Evolutionary conservation across 1,140 invertebrate species (phyloP), one percentile per base, ranked within the genome.

Genomic region (Nilaparvata lugens): DNA sequence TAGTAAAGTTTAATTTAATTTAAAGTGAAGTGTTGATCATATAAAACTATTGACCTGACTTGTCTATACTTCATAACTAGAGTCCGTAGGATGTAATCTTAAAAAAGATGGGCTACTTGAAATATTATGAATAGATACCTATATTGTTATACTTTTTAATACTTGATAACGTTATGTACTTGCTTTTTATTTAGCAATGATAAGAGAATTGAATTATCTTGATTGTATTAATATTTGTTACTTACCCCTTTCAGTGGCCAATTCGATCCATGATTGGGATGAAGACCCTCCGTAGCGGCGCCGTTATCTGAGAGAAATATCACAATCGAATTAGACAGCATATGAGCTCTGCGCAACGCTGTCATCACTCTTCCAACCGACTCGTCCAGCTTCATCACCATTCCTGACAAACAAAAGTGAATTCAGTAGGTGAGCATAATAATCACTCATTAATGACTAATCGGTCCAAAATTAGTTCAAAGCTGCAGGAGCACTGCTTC

Each of bases 311-410:
- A 76, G 16, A 81, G 68, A 62, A 85, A 84, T 2, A 83, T 60
- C 25, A 85, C 78, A 14, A 85, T 70, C 2, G 79, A 76, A 65
- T 83, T 75, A 3, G 79, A 61, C 1, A 87, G 67, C 73, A 86
- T 80, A 23, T 76, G 75, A 58, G 74, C 75, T 6, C 76, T 68
- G 7, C 79, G 69, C 21, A 90, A 71, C 14, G 81, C 76, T 55
- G 77, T 68, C 14, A 86, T 74, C 11, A 89, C 76, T 7, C 71
- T 65, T 1, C 85, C 85, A 6, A 90, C 76, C 24, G 84, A 84
- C 58, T 84, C 80, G 71, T 90, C 88, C 51, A 89, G 67, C 66
- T 82, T 81, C 7, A 80, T 76, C 13, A 89, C 77, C 84, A 88
- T 87, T 42, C 75, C 85, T 86, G 64, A 69, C 65, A 66, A 53